These are phyloP conservation scores for Ligdia adustata DNA, from an alignment of 2,888 invertebrate genomes.

Conservation along the genomic window DNA sequence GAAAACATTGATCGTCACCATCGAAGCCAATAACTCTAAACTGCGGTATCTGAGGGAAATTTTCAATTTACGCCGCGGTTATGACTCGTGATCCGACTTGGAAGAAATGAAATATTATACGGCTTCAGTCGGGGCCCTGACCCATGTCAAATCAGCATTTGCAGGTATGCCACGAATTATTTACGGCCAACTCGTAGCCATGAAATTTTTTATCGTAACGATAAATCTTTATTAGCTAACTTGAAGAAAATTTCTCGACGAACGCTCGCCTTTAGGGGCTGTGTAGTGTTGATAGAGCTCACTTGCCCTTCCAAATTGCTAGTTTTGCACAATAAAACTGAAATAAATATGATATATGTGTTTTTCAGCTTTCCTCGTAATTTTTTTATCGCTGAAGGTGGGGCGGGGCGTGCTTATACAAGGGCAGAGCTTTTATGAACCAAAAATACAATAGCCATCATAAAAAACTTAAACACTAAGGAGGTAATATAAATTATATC, in stretches of 20 bases:
- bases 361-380: slow-evolving; percentile 1
- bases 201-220: slow-evolving; percentile 74
- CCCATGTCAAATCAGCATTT: slow-evolving; percentile 81
- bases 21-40: slow-evolving; percentile 54
- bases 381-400: background rate
- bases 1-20: slow-evolving; percentile 24
- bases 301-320: slow-evolving; percentile 21
- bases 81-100: slow-evolving; percentile 65
- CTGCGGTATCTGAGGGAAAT: slow-evolving; percentile 56
- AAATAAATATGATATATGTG: slow-evolving; percentile 16
- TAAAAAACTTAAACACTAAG: too few relatives aligned
- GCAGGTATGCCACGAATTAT: slow-evolving; percentile 79
- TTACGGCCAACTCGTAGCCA: slow-evolving; percentile 74
- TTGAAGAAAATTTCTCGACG: slow-evolving; percentile 52
- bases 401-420: too few relatives aligned
- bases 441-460: too few relatives aligned
- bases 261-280: slow-evolving; percentile 32
- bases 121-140: slow-evolving; percentile 61
- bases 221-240: slow-evolving; percentile 78
- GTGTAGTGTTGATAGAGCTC: slow-evolving; percentile 27
- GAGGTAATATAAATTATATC: too few relatives aligned
- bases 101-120: slow-evolving; percentile 78
- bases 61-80: slow-evolving; percentile 72
- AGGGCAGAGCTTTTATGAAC: too few relatives aligned
- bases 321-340: slow-evolving; percentile 20